These are phyloP conservation scores for Bombus vancouverensis DNA, from an alignment of 1,140 invertebrate genomes.

Conservation along the genomic window DNA sequence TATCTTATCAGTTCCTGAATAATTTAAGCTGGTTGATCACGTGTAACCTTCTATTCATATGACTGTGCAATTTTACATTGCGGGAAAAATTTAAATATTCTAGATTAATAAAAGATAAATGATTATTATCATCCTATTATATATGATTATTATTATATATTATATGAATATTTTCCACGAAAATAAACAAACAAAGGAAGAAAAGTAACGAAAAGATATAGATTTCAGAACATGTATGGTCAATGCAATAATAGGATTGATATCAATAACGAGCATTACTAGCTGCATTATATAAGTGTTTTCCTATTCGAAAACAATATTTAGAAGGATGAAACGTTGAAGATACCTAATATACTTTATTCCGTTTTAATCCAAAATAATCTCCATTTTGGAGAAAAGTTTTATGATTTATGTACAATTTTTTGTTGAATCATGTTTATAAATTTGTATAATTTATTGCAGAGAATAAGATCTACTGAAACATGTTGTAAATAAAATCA, in stretches of 20 bases:
- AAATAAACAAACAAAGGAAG: not conserved
- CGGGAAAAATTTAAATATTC: too few species aligned
- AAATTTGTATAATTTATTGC: not conserved
- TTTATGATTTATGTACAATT: not conserved
- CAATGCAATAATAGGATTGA: not conserved
- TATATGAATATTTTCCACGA: not conserved
- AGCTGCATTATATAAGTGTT: not conserved
- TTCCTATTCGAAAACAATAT: not conserved
- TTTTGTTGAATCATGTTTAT: not conserved
- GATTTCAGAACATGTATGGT: not conserved
- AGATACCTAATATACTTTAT: too few species aligned
- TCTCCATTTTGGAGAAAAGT: not conserved
- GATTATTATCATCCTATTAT: too few species aligned
- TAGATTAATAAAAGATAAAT: too few species aligned
- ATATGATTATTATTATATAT: too few species aligned
- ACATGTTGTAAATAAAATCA: conserved; percentile 5
- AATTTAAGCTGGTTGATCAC: conserved; percentile 18
- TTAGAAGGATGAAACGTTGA: not conserved
- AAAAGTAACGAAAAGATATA: not conserved
- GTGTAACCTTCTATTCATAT: not conserved
- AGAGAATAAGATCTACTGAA: not conserved
- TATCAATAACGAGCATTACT: not conserved
- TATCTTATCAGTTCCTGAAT: conserved; percentile 39
- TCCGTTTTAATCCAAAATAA: not conserved
- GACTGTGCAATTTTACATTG: too few species aligned